A percentile compares a stretch with the other conserved stretches of the same genome.
Conservation (phyloP, 2,797 vertebrate genomes). For the Acropternis orthonyx region DNA sequence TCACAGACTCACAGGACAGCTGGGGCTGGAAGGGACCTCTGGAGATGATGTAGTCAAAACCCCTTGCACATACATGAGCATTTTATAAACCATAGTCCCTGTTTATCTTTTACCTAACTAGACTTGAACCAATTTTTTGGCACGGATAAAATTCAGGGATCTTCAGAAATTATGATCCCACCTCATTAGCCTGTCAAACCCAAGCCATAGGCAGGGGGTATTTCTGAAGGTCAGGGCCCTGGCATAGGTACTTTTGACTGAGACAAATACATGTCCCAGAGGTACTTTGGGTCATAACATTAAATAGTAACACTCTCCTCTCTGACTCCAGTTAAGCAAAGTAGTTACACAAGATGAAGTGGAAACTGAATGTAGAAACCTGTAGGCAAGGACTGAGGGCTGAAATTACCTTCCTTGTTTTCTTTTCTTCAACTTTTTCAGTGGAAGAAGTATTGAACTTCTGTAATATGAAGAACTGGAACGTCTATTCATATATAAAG, state of each 20-base stretch:
- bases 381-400: neutral
- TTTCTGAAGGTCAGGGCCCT: neutral
- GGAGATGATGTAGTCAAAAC: neutral
- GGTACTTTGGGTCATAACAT: neutral
- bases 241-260: neutral
- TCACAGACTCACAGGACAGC: neutral
- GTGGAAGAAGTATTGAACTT: neutral
- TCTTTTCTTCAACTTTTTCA: neutral
- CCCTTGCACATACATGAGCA: neutral
- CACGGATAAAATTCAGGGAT: neutral
- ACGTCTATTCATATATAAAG: neutral
- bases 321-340: neutral
- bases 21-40: neutral
- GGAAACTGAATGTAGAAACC: neutral
- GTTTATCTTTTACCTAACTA: neutral
- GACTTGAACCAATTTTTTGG: neutral
- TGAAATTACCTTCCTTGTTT: neutral
- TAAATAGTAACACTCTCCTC: neutral
- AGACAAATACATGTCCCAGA: neutral
- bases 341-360: neutral
- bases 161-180: neutral
- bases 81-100: neutral
- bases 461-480: neutral
- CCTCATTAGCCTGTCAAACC: neutral
- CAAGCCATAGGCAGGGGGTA: neutral